A percentile compares a stretch with the other conserved stretches of the same genome.
phyloP scores from a whole-genome alignment of 2,888 invertebrate genomes.

The Polymixis lichenea region DNA sequence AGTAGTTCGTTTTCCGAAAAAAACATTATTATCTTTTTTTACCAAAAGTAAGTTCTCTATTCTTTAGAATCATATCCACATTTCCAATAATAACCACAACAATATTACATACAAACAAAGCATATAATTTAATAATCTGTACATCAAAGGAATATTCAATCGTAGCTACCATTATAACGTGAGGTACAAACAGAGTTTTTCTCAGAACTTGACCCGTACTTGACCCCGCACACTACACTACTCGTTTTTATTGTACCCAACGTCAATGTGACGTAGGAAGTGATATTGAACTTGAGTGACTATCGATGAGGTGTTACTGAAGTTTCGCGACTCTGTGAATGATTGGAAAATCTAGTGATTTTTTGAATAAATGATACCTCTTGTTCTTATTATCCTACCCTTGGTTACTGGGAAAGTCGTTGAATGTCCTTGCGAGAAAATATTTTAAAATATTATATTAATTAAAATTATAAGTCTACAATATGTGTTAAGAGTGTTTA shows the following conservation, averaged over 20 bases:
- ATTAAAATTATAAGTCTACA: too few species aligned
- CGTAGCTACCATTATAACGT: background rate
- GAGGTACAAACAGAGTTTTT: slow-evolving; percentile 41
- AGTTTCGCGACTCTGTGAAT: background rate
- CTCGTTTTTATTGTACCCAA: background rate
- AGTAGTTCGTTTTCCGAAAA: too few species aligned
- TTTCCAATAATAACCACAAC: background rate
- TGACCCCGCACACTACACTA: slow-evolving; percentile 26
- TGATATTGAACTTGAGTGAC: slow-evolving; percentile 40
- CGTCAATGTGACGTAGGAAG: slow-evolving; percentile 8
- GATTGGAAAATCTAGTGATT: background rate
- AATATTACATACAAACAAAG: background rate
- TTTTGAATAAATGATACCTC: background rate
- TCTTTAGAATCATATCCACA: too few species aligned
- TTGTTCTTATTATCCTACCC: too few species aligned
- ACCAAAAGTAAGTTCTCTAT: too few species aligned
- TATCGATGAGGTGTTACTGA: background rate
- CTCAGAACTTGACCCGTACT: slow-evolving; percentile 32
- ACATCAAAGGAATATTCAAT: slow-evolving; percentile 24
- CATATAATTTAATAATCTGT: background rate
- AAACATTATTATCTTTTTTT: too few species aligned
- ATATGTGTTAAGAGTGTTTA: too few species aligned
- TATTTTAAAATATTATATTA: too few species aligned
- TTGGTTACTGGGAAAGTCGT: too few species aligned
- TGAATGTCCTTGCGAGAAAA: too few species aligned